Base-by-base conservation (phyloP, 2,113 vertebrate genomes). In the Hystrix cristata region DNA sequence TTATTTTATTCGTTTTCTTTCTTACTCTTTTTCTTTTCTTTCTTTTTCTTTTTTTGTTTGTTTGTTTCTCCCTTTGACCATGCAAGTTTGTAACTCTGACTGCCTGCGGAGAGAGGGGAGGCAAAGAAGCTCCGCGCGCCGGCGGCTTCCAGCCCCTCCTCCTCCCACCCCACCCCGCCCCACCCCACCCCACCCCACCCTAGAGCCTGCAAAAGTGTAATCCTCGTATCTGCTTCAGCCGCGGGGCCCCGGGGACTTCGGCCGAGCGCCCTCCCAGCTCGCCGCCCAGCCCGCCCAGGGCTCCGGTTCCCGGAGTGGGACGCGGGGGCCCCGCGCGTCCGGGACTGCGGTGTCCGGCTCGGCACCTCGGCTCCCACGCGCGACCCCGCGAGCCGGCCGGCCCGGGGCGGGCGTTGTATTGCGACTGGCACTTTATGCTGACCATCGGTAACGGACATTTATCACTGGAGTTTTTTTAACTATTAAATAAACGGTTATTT, bases 401-500 rank as follows among this genome's bases (percentile, higher is more conserved):
- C 98, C 98, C 98, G 99, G 99, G 98, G 99, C 99, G 99, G 99
- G 98, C 99, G 98, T 98, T 99, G 98, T 98, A 99, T 98, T 99
- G 98, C 99, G 99, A 99, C 99, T 99, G 99, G 99, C 99, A 99
- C 99, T 99, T 99, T 99, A 99, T 98, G 99, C 99, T 99, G 99
- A 99, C 99, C 99, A 99, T 99, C 99, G 99, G 98, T 99, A 99
- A 99, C 99, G 99, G 99, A 99, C 99, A 99, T 99, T 99, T 99
- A 99, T 99, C 99, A 99, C 99, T 99, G 99, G 99, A 99, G 98
- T 98, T 98, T 97, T 98, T 98, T 97, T 98, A 99, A 99, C 98
- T 99, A 99, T 98, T 98, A 99, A 99, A 99, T 99, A 99, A 99
- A 99, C 99, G 98, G 99, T 99, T 99, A 99, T 99, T 99, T 99